phyloP scores from a whole-genome alignment of 2,888 invertebrate species.

The Leptopilina drosophilae region DNA sequence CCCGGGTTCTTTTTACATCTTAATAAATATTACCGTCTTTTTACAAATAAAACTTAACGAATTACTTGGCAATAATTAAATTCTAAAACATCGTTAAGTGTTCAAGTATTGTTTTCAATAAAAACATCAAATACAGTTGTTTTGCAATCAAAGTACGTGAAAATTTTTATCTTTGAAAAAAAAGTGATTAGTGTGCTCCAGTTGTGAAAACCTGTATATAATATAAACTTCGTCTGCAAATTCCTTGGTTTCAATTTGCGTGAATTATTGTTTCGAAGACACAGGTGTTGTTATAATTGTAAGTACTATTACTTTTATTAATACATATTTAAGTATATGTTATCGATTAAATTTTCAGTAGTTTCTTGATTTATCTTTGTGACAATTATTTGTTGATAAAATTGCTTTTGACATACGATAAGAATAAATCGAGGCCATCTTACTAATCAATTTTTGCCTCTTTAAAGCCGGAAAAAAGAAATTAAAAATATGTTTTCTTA shows the following conservation, averaged over 20 bases:
- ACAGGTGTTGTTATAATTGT: slow-evolving; percentile 49
- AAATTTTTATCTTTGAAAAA: too few relatives aligned
- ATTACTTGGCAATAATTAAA: neutral
- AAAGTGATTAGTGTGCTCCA: neutral
- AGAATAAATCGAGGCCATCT: slow-evolving; percentile 62
- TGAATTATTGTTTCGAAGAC: slow-evolving; percentile 39
- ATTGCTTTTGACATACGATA: slow-evolving; percentile 51
- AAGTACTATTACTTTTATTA: slow-evolving; percentile 33
- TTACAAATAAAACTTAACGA: slow-evolving; percentile 42
- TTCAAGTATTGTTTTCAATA: too few relatives aligned
- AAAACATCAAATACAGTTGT: too few relatives aligned
- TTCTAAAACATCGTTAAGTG: neutral
- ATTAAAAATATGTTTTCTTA: slow-evolving; percentile 52
- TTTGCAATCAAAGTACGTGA: too few relatives aligned
- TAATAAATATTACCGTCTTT: slow-evolving; percentile 7
- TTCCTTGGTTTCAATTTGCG: neutral
- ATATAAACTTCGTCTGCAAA: neutral
- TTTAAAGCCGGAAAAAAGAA: slow-evolving; percentile 53
- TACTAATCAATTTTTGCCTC: slow-evolving; percentile 52
- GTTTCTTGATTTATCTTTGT: neutral
- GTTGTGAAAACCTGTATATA: neutral
- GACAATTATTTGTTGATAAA: neutral
- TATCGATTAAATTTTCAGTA: neutral
- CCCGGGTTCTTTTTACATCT: slow-evolving; percentile 50
- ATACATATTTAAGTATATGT: too few relatives aligned